Percentiles rank a stretch among this genome's conserved stretches.
These are phyloP conservation scores for Astropecten irregularis DNA, from an alignment of 53 echinoderm and acorn worm genomes.

Conservation along the genomic window DNA sequence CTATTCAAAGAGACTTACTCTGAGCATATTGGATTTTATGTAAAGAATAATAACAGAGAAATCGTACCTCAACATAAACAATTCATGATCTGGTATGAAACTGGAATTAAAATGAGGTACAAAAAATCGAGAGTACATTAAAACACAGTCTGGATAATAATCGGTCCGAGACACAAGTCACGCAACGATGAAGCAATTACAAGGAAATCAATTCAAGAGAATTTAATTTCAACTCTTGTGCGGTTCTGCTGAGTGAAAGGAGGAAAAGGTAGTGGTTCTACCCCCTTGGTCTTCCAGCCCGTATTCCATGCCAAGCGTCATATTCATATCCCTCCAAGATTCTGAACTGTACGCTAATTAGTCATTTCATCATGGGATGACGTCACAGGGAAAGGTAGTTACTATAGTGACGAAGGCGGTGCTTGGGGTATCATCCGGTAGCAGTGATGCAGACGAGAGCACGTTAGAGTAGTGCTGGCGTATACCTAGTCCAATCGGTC, in stretches of 20 bases:
- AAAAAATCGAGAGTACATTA: too few relatives aligned
- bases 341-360: conserved; percentile 16
- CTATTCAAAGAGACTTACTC: too few relatives aligned
- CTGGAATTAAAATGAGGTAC: too few relatives aligned
- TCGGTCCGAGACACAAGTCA: not conserved
- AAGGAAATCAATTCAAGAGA: conserved; percentile 9
- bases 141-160: not conserved
- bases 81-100: too few relatives aligned
- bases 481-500: too few relatives aligned
- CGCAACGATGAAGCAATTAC: not conserved
- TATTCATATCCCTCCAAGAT: not conserved
- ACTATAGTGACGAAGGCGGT: conserved; percentile 43
- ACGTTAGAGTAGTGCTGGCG: not conserved
- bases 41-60: too few relatives aligned
- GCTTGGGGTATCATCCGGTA: conserved; percentile 45
- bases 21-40: too few relatives aligned
- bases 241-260: not conserved
- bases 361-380: conserved; percentile 38
- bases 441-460: conserved; percentile 19
- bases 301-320: too few relatives aligned
- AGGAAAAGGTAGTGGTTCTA: conserved; percentile 4
- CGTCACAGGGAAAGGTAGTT: conserved; percentile 37
- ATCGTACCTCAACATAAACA: too few relatives aligned
- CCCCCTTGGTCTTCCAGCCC: not conserved
- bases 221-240: not conserved